A percentile compares a stretch with the other conserved stretches of the same genome.
Evolutionary conservation across 53 echinoderm and acorn worm species (phyloP).

Genomic region (Henricia sp.): DNA sequence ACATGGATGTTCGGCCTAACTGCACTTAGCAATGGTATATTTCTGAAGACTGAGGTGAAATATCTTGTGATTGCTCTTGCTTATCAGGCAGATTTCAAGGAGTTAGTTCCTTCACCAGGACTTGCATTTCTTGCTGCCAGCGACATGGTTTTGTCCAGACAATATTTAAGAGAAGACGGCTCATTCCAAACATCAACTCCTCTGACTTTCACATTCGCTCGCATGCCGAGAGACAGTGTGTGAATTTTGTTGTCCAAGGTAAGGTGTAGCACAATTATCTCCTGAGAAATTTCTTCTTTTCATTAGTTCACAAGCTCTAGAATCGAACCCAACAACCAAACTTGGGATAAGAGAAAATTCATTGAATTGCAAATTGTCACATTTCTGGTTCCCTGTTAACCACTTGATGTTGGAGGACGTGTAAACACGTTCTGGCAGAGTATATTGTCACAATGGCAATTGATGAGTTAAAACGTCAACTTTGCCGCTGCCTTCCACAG

Average conservation of each 20-base stretch:
- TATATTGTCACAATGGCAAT: too few species aligned
- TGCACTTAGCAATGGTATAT: too few species aligned
- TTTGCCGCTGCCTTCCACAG: too few species aligned
- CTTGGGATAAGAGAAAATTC: too few species aligned
- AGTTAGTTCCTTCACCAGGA: constrained; percentile 73
- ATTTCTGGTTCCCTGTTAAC: too few species aligned
- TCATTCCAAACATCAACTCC: constrained; percentile 81
- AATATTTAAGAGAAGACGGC: constrained; percentile 71
- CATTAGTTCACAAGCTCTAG: not conserved
- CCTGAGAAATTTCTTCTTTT: not conserved
- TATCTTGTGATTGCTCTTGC: not conserved
- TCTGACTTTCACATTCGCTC: constrained; percentile 78
- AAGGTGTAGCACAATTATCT: not conserved
- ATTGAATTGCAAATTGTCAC: too few species aligned
- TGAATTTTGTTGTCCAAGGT: constrained; percentile 97
- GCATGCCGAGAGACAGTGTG: constrained; percentile 95
- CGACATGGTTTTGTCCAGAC: constrained; percentile 74
- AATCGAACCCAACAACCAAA: too few species aligned
- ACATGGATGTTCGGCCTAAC: too few species aligned
- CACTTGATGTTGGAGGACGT: too few species aligned
- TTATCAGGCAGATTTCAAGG: constrained; percentile 83
- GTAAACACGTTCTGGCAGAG: too few species aligned
- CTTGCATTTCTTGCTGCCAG: constrained; percentile 78
- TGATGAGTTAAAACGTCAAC: too few species aligned
- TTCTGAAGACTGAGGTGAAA: too few species aligned